A percentile compares a stretch with the other conserved stretches of the same genome.
These are phyloP conservation scores for Phortica okadai DNA, from an alignment of 2,888 invertebrate genomes.

Conservation along the genomic window DNA sequence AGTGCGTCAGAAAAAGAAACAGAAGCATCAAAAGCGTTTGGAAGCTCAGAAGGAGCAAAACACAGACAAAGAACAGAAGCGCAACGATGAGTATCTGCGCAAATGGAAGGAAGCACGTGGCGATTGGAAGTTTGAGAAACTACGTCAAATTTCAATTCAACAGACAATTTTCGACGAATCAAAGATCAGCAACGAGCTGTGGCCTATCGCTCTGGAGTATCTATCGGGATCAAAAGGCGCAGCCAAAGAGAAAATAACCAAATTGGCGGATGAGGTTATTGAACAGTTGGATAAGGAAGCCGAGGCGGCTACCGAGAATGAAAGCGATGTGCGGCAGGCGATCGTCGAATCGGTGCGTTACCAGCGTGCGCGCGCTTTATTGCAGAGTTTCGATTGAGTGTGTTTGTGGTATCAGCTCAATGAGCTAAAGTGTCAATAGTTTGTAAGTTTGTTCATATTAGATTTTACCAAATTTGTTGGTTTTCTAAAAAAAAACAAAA, in stretches of 20 bases:
- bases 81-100: slow-evolving; percentile 82
- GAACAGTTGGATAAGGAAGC: slow-evolving; percentile 78
- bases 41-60: slow-evolving; percentile 78
- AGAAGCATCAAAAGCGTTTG: slow-evolving; percentile 80
- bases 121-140: slow-evolving; percentile 89
- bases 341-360: slow-evolving; percentile 68
- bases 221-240: slow-evolving; percentile 84
- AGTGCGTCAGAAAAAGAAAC: slow-evolving; percentile 82
- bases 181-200: slow-evolving; percentile 80
- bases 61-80: slow-evolving; percentile 79
- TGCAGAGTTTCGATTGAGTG: slow-evolving; percentile 69
- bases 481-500: slow-evolving; percentile 29
- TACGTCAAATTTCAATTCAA: slow-evolving; percentile 86
- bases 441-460: slow-evolving; percentile 1
- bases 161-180: slow-evolving; percentile 82
- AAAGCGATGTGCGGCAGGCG: slow-evolving; percentile 53
- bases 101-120: slow-evolving; percentile 84
- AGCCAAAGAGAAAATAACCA: slow-evolving; percentile 80
- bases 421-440: neutral
- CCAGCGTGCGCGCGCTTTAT: slow-evolving; percentile 72
- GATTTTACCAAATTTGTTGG: neutral
- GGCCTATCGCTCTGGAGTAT: slow-evolving; percentile 83
- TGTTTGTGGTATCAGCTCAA: neutral
- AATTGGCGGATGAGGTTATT: slow-evolving; percentile 82
- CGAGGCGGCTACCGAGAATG: slow-evolving; percentile 53